phyloP scores from a whole-genome alignment of 1,140 invertebrate species.

The Drosophila neocordata region DNA sequence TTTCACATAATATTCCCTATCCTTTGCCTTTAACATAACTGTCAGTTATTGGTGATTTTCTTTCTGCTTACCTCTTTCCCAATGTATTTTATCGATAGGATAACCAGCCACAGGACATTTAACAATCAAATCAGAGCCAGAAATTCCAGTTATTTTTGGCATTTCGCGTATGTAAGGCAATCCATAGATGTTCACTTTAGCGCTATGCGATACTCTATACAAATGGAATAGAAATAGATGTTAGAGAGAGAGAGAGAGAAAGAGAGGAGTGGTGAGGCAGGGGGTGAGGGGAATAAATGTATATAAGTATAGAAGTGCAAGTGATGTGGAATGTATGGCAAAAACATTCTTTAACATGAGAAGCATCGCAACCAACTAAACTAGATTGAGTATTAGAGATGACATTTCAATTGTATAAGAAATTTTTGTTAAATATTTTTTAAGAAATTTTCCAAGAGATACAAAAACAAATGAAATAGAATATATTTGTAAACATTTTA shows the following conservation, averaged over 20 bases:
- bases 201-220: slow-evolving; percentile 88
- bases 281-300: neutral
- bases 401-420: neutral
- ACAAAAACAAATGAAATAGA: too few relatives aligned
- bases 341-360: neutral
- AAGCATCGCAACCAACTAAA: slow-evolving; percentile 3
- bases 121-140: slow-evolving; percentile 92
- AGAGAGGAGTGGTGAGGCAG: too few relatives aligned
- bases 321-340: slow-evolving; percentile 6
- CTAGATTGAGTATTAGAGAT: slow-evolving; percentile 8
- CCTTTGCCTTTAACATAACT: too few relatives aligned
- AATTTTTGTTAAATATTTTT: too few relatives aligned
- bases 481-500: too few relatives aligned
- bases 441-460: too few relatives aligned
- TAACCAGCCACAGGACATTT: slow-evolving; percentile 97
- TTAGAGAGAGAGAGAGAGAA: neutral
- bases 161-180: slow-evolving; percentile 94
- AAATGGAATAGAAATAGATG: slow-evolving; percentile 17
- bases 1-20: neutral
- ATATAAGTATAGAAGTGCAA: neutral
- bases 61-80: slow-evolving; percentile 90
- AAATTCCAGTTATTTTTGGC: slow-evolving; percentile 95
- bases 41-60: too few relatives aligned
- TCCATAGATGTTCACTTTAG: slow-evolving; percentile 95
- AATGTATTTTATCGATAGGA: slow-evolving; percentile 93